Evolutionary conservation across 2,113 vertebrate genomes (phyloP), one percentile per base, ranked within the genome.

Genomic region (Varanus salvator): DNA sequence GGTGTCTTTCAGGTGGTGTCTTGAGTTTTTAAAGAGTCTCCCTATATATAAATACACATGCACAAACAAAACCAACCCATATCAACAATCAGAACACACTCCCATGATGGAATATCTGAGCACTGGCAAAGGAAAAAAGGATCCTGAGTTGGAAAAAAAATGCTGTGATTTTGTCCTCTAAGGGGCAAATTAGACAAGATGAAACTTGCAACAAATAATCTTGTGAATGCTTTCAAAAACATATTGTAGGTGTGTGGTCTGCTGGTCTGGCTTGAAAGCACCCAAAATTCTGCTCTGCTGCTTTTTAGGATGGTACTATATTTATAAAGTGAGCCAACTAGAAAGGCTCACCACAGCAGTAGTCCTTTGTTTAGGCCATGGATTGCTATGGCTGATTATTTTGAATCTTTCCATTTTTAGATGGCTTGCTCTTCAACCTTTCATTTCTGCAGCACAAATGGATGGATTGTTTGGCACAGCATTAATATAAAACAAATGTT

Each of bases 401-500:
- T 87, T 88, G 66, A 88, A 91, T 64, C 52, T 84, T 90, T 94
- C 93, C 94, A 96, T 90, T 27, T 93, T 93, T 92, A 94, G 95
- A 96, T 89, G 93, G 94, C 90, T 94, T 23, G 21, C 69, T 90
- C 85, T 86, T 93, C 94, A 93, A 94, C 87, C 89, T 92, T 95
- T 72, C 83, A 90, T 77, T 90, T 93, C 93, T 91, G 74, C 52
- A 92, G 92, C 93, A 95, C 93, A 94, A 96, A 93, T 87, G 93
- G 92, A 94, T 14, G 54, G 94, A 83, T 90, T 93, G 91, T 87
- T 94, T 92, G 92, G 92, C 94, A 96, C 84, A 89, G 86, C 87
- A 92, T 87, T 96, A 96, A 97, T 90, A 89, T 0, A 2, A 96
- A 97, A 95, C 96, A 96, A 97, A 96, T 96, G 96, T 95, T 93